These are phyloP conservation scores for Cephus spinipes DNA, from an alignment of 2,888 invertebrate genomes.

Conservation along the genomic window DNA sequence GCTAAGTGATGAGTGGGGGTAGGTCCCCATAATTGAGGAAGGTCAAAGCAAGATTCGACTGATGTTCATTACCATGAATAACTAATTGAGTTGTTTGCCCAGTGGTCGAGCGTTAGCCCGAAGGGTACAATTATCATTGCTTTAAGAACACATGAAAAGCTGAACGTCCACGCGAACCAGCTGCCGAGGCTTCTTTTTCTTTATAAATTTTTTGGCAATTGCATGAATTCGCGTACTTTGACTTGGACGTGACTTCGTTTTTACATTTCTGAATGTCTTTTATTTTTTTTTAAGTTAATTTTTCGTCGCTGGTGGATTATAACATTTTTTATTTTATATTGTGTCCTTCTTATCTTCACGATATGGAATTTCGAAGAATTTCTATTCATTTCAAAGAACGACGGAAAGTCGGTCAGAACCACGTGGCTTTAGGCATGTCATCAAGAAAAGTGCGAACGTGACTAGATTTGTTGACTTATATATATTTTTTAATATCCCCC, in stretches of 20 bases:
- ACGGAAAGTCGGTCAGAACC: background rate
- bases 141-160: background rate
- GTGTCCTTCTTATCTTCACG: background rate
- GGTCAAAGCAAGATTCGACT: background rate
- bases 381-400: background rate
- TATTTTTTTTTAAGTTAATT: too few species aligned
- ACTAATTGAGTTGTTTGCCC: conserved; percentile 2
- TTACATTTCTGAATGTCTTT: too few species aligned
- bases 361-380: background rate
- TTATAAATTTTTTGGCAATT: background rate
- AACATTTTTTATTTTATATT: background rate
- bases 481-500: background rate
- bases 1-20: background rate
- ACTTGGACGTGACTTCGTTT: too few species aligned
- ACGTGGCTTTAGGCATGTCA: background rate
- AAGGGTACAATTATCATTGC: background rate
- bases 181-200: background rate
- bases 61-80: background rate
- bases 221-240: too few species aligned
- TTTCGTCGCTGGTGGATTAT: background rate
- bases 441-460: background rate
- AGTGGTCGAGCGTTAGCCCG: background rate
- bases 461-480: background rate
- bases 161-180: background rate
- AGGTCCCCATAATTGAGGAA: background rate